Conservation (phyloP, 2,888 invertebrate species). For the Catocala sponsa region DNA sequence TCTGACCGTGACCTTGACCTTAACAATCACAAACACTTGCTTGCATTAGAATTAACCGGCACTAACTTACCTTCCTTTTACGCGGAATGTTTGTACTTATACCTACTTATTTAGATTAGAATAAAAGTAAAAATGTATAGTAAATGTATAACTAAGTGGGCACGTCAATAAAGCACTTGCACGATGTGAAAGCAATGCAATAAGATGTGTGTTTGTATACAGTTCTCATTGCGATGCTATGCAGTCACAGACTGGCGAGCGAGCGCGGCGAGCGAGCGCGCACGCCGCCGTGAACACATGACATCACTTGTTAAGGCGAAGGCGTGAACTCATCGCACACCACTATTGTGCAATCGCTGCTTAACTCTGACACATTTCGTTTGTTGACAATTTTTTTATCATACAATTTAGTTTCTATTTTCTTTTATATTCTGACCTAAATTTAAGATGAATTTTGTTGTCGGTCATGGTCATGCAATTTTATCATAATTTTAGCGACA, state of each 20-base stretch:
- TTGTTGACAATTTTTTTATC: slow-evolving; percentile 1
- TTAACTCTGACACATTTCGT: not conserved
- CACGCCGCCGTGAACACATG: slow-evolving; percentile 52
- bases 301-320: slow-evolving; percentile 74
- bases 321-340: slow-evolving; percentile 22
- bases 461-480: too few relatives aligned
- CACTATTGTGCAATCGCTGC: slow-evolving; percentile 53
- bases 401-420: too few relatives aligned
- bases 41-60: slow-evolving; percentile 11
- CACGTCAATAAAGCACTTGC: slow-evolving; percentile 76
- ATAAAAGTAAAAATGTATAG: slow-evolving; percentile 41
- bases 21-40: slow-evolving; percentile 11
- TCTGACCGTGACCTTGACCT: slow-evolving; percentile 41
- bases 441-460: too few relatives aligned
- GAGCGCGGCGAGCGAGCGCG: slow-evolving; percentile 2
- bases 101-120: slow-evolving; percentile 48
- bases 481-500: too few relatives aligned
- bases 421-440: too few relatives aligned
- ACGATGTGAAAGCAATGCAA: slow-evolving; percentile 64
- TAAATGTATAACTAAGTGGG: slow-evolving; percentile 62
- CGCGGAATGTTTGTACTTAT: slow-evolving; percentile 80
- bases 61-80: slow-evolving; percentile 82
- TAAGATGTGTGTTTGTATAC: slow-evolving; percentile 60
- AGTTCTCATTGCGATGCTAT: slow-evolving; percentile 80
- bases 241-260: slow-evolving; percentile 64